Evolutionary conservation across 1,140 invertebrate genomes (phyloP), one percentile per base, ranked within the genome.

Genomic region (Drosophila triauraria): DNA sequence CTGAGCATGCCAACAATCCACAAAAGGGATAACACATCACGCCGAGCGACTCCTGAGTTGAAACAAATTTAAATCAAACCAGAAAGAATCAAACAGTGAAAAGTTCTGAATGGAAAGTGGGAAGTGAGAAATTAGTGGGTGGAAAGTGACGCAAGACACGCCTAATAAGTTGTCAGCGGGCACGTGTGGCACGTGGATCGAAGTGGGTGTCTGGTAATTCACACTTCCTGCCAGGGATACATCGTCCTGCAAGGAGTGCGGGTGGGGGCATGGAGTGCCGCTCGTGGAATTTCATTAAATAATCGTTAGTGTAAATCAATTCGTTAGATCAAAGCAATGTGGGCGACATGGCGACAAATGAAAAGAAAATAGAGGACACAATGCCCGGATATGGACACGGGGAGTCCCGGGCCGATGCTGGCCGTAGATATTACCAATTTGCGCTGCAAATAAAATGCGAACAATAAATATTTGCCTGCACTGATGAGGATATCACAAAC

Each of bases 291-390:
- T 88, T 88, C 85, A 88, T 88, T 88, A 88, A 88, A 88, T 78
- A 88, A 90, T 85, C 85, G 85, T 88, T 88, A 88, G 85, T 88
- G 85, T 88, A 88, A 90, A 90, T 90, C 85, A 88, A 90, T 87
- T 87, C 80, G 84, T 72, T 81, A 79, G 85, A 88, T 88, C 85
- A 88, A 88, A 88, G 84, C 69, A 27, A 42, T 54, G 64, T 78
- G 83, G 79, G 75, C 81, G 85, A 79, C 81, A 90, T 84, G 84
- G 75, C 85, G 85, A 88, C 85, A 84, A 88, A 88, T 88, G 75
- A 81, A 90, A 88, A 78, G 85, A 90, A 84, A 88, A 88, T 84
- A 86, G 44, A 59, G 57, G 74, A 42, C 46, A 23, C 69, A 59
- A 58, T 63, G 44, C 67, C 69, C 69, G 65, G 65, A 78, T 61